phyloP scores from a whole-genome alignment of 2,113 vertebrate genomes.

The Manacus vitellinus region DNA sequence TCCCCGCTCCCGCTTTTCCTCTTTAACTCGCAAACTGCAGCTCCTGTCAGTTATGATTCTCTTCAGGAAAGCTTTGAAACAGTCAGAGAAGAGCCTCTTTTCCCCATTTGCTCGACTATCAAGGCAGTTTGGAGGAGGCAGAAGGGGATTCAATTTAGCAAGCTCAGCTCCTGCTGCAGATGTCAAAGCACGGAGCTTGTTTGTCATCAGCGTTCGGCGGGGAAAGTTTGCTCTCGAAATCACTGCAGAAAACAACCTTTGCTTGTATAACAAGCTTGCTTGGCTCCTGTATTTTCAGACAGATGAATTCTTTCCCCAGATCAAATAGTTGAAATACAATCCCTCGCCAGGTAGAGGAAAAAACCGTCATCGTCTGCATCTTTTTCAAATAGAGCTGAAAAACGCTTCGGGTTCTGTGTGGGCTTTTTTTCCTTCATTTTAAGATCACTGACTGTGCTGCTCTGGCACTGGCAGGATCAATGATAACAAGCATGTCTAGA shows the following conservation, averaged over 20 bases:
- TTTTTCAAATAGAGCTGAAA: background rate
- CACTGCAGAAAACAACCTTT: background rate
- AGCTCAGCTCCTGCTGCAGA: background rate
- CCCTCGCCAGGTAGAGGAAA: background rate
- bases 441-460: background rate
- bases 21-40: fast-evolving
- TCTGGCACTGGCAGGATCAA: background rate
- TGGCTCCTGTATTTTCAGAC: background rate
- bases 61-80: background rate
- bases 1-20: background rate
- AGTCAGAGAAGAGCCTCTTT: background rate
- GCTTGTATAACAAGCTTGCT: background rate
- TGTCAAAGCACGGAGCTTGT: background rate
- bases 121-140: background rate
- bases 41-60: background rate
- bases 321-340: background rate
- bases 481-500: background rate
- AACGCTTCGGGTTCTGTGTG: background rate
- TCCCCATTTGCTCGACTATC: background rate
- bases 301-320: background rate
- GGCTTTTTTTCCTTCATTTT: background rate
- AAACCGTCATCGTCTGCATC: background rate
- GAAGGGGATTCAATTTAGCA: background rate
- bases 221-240: background rate
- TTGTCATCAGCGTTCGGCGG: background rate